A percentile compares a stretch with the other conserved stretches of the same genome.
Evolutionary conservation across 2,888 invertebrate species (phyloP).

Genomic region (Habrosyne pyritoides): DNA sequence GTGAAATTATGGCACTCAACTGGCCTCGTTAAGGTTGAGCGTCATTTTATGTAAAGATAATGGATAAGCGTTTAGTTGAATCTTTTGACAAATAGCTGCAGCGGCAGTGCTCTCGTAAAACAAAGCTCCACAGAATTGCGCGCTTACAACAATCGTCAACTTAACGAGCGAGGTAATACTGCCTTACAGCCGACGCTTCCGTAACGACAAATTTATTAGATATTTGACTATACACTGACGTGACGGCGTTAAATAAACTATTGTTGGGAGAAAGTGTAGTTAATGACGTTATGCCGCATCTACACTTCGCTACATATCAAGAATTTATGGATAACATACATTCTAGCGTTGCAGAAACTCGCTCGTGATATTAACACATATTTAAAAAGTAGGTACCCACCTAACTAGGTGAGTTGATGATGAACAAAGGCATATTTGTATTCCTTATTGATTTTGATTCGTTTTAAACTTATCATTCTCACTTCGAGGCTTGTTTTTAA

Average conservation of each 20-base stretch:
- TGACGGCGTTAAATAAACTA: neutral
- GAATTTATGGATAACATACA: too few species aligned
- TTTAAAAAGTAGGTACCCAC: too few species aligned
- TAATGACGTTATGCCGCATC: neutral
- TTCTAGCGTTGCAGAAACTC: too few species aligned
- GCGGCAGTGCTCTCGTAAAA: slow-evolving; percentile 53
- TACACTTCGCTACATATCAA: too few species aligned
- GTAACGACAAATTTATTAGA: slow-evolving; percentile 39
- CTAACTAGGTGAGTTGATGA: too few species aligned
- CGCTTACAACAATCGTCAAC: slow-evolving; percentile 63
- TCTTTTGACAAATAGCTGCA: slow-evolving; percentile 66
- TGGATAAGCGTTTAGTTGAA: slow-evolving; percentile 61
- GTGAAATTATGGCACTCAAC: slow-evolving; percentile 17
- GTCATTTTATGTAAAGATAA: slow-evolving; percentile 52
- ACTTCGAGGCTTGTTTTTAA: too few species aligned
- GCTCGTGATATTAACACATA: too few species aligned
- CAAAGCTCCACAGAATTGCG: slow-evolving; percentile 61
- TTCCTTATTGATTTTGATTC: too few species aligned
- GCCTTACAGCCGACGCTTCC: slow-evolving; percentile 12
- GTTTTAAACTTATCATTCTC: too few species aligned
- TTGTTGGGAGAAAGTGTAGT: neutral
- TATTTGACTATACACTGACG: slow-evolving; percentile 30
- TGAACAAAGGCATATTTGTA: too few species aligned
- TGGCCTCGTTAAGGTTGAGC: slow-evolving; percentile 19
- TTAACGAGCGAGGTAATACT: slow-evolving; percentile 60